phyloP scores from a whole-genome alignment of 2,113 vertebrate genomes.

The Ailuropoda melanoleuca region DNA sequence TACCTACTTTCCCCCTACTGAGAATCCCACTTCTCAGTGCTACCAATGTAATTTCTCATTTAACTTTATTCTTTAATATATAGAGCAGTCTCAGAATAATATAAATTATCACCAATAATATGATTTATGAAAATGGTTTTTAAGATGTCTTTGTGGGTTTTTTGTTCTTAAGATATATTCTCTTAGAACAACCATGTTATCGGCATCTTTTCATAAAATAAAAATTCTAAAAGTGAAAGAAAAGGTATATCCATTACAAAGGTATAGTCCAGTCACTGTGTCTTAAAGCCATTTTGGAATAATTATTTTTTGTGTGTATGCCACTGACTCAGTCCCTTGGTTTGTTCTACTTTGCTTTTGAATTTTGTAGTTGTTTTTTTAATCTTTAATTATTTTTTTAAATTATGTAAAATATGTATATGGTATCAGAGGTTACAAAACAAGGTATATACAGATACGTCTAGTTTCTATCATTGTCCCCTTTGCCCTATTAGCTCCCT shows the following conservation, averaged over 20 bases:
- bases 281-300: not conserved
- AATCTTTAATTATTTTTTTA: not conserved
- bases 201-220: not conserved
- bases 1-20: not conserved
- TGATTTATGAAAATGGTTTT: constrained; percentile 25
- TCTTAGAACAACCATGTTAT: not conserved
- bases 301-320: not conserved
- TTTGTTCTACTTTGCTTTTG: not conserved
- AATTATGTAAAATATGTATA: not conserved
- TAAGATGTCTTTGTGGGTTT: not conserved
- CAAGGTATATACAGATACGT: not conserved
- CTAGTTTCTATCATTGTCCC: not conserved
- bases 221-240: not conserved
- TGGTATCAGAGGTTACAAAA: not conserved
- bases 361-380: not conserved
- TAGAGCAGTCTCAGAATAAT: not conserved
- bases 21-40: not conserved
- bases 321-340: not conserved
- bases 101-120: not conserved
- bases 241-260: not conserved
- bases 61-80: not conserved
- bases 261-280: not conserved
- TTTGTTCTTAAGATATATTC: not conserved
- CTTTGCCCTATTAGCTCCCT: not conserved
- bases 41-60: not conserved